Conservation (phyloP, 2,888 invertebrate species). For the Tridacna gigas region DNA sequence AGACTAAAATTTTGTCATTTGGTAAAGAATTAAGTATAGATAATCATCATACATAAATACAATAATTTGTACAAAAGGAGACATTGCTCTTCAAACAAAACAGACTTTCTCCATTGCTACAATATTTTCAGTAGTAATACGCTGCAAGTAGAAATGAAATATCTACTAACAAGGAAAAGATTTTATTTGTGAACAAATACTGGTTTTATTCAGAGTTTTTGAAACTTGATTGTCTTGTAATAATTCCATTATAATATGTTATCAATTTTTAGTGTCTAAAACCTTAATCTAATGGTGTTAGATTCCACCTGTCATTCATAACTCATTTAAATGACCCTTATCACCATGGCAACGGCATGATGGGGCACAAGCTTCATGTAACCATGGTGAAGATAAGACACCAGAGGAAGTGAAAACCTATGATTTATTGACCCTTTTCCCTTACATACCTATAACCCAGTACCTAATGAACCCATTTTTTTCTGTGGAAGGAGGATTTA, state of each 20-base stretch:
- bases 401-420: slow-evolving; percentile 13
- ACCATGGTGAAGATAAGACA: slow-evolving; percentile 55
- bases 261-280: slow-evolving; percentile 40
- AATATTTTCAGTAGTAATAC: no score
- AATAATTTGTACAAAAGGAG: neutral
- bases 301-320: slow-evolving; percentile 65
- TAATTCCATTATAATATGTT: slow-evolving; percentile 29
- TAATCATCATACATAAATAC: neutral
- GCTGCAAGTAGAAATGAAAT: no score
- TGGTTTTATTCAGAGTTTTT: no score
- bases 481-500: no score
- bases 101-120: no score
- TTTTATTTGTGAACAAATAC: no score
- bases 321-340: slow-evolving; percentile 67
- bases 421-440: neutral
- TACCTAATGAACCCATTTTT: no score
- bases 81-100: no score
- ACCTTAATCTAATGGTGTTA: slow-evolving; percentile 43
- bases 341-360: slow-evolving; percentile 61
- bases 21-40: neutral
- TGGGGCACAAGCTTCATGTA: slow-evolving; percentile 40
- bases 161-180: no score
- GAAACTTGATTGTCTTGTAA: neutral
- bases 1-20: no score
- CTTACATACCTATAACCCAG: no score